phyloP scores from a whole-genome alignment of 2,113 vertebrate genomes.

The Pygoscelis antarcticus region DNA sequence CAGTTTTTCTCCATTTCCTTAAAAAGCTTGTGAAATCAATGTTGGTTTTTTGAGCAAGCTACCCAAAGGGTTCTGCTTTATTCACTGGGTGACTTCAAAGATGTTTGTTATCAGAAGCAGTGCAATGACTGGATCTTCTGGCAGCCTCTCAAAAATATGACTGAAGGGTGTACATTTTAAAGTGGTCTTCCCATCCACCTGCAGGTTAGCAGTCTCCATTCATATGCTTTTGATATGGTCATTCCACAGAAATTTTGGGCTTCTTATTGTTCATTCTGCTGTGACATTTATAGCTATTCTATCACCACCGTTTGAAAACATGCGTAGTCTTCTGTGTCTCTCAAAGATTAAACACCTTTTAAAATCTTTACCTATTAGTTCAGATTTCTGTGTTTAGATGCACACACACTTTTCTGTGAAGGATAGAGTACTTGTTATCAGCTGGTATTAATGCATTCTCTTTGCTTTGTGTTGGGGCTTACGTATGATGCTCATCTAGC shows the following conservation, averaged over 20 bases:
- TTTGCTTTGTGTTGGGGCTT: background rate
- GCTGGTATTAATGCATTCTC: background rate
- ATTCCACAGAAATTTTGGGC: background rate
- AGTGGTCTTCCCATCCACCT: background rate
- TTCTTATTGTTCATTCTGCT: background rate
- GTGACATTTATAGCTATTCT: background rate
- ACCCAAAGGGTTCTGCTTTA: background rate
- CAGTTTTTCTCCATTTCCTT: background rate
- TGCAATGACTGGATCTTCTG: background rate
- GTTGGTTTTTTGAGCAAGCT: background rate
- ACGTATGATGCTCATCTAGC: background rate
- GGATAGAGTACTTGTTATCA: background rate
- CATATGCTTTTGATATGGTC: background rate
- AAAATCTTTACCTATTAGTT: background rate
- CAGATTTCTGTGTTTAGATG: background rate
- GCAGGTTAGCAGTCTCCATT: background rate
- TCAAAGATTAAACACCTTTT: background rate
- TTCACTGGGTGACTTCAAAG: background rate
- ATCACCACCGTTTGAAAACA: background rate
- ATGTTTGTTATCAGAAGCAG: background rate
- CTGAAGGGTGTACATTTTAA: background rate
- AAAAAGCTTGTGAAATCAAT: background rate
- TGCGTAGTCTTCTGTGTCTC: background rate
- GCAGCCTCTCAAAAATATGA: background rate
- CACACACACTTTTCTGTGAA: background rate